phyloP scores from a whole-genome alignment of 2,797 vertebrate species.

The Acanthopagrus latus region DNA sequence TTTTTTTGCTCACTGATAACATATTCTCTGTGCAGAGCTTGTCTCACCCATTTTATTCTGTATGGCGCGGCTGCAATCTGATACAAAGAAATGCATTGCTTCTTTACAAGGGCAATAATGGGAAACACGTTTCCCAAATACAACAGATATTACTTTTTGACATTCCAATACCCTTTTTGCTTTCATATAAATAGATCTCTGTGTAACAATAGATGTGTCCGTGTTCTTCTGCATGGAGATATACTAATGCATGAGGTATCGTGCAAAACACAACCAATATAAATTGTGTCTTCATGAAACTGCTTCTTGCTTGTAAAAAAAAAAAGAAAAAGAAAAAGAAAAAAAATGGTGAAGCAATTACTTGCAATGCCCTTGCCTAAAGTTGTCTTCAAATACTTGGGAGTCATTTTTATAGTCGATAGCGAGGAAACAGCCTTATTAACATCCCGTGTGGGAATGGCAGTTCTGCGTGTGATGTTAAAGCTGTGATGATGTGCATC shows the following conservation, averaged over 20 bases:
- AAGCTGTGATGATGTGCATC: constrained; percentile 55
- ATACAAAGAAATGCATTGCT: constrained; percentile 15
- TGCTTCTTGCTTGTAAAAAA: constrained; percentile 24
- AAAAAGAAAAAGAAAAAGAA: background rate
- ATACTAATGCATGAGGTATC: background rate
- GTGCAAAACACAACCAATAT: background rate
- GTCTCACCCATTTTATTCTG: constrained; percentile 6
- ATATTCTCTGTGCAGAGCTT: constrained; percentile 28
- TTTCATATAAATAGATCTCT: constrained; percentile 5
- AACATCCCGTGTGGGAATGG: constrained; percentile 42
- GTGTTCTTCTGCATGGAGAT: background rate
- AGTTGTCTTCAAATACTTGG: constrained; percentile 41
- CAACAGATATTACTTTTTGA: background rate
- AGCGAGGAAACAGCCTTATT: constrained; percentile 51
- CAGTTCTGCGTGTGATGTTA: constrained; percentile 35
- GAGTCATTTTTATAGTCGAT: constrained; percentile 45
- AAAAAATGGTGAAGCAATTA: constrained; percentile 37
- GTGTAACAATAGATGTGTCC: background rate
- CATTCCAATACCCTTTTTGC: background rate
- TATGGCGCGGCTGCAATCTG: background rate
- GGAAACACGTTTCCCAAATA: constrained; percentile 20
- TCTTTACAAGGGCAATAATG: constrained; percentile 18
- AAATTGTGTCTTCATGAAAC: background rate
- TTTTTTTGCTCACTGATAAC: background rate
- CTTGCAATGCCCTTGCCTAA: constrained; percentile 58